Conservation (phyloP, 1,140 invertebrate genomes). For the Drosophila elegans region DNA sequence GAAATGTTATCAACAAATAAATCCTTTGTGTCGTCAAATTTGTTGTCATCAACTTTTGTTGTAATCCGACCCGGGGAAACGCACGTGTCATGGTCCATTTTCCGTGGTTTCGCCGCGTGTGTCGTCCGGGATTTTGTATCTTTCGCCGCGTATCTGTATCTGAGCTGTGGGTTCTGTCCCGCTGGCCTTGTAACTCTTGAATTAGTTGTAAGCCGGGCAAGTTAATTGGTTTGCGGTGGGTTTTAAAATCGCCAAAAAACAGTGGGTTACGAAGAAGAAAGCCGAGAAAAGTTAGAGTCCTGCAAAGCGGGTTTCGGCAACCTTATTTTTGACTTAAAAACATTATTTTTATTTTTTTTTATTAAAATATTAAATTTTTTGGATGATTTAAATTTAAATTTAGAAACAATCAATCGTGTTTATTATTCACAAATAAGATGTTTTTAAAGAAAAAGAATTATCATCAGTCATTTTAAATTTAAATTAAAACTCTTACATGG, state of each 20-base stretch:
- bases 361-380: too few species aligned
- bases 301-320: background rate
- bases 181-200: conserved; percentile 49
- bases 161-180: background rate
- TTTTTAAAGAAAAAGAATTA: too few species aligned
- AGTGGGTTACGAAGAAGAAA: background rate
- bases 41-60: conserved; percentile 65
- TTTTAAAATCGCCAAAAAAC: background rate
- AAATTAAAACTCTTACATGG: too few species aligned
- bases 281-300: background rate
- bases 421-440: too few species aligned
- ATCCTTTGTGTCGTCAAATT: conserved; percentile 84
- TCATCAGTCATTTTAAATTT: too few species aligned
- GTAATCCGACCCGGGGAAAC: conserved; percentile 66
- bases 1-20: conserved; percentile 81
- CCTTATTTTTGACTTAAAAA: too few species aligned
- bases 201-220: conserved; percentile 62
- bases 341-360: too few species aligned
- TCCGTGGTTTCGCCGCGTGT: conserved; percentile 49
- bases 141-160: conserved; percentile 17
- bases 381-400: too few species aligned
- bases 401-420: too few species aligned
- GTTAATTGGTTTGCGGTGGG: conserved; percentile 57
- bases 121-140: conserved; percentile 40
- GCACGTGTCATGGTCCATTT: conserved; percentile 63